Evolutionary conservation across 2,888 invertebrate species (phyloP).

Genomic region (Nomada goodeniana): DNA sequence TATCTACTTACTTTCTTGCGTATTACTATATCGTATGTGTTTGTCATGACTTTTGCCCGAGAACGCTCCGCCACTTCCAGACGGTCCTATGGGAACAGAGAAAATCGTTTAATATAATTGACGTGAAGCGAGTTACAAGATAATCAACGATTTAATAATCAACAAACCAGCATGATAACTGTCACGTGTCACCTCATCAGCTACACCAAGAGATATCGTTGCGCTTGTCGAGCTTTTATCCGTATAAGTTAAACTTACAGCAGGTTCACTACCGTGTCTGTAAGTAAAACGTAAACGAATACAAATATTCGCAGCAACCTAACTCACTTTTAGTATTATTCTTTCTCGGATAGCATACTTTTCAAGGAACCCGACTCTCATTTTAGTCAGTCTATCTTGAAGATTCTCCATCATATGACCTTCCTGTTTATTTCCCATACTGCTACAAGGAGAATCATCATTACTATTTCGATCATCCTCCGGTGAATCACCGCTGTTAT

Average conservation of each 20-base stretch:
- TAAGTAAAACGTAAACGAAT: constrained; percentile 44
- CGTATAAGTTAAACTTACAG: constrained; percentile 87
- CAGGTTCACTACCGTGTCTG: constrained; percentile 86
- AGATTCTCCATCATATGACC: constrained; percentile 82
- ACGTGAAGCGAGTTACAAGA: background rate
- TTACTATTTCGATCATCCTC: constrained; percentile 62
- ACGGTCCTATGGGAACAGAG: constrained; percentile 74
- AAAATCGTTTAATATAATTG: constrained; percentile 11
- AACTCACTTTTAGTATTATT: constrained; percentile 11
- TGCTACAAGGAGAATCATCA: constrained; percentile 61
- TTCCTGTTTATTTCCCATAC: constrained; percentile 71
- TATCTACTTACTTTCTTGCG: constrained; percentile 75
- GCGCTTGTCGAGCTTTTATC: constrained; percentile 88
- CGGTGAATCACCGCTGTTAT: constrained; percentile 44
- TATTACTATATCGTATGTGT: constrained; percentile 61
- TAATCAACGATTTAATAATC: background rate
- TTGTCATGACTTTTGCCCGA: constrained; percentile 74
- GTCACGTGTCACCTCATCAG: constrained; percentile 83
- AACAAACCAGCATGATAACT: constrained; percentile 74
- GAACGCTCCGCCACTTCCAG: constrained; percentile 70
- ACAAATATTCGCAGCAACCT: background rate
- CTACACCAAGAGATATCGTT: constrained; percentile 86
- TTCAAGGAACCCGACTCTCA: constrained; percentile 87
- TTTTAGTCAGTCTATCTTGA: constrained; percentile 84
- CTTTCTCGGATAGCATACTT: constrained; percentile 77